phyloP scores from a whole-genome alignment of 2,797 vertebrate genomes.

The Helarctos malayanus region DNA sequence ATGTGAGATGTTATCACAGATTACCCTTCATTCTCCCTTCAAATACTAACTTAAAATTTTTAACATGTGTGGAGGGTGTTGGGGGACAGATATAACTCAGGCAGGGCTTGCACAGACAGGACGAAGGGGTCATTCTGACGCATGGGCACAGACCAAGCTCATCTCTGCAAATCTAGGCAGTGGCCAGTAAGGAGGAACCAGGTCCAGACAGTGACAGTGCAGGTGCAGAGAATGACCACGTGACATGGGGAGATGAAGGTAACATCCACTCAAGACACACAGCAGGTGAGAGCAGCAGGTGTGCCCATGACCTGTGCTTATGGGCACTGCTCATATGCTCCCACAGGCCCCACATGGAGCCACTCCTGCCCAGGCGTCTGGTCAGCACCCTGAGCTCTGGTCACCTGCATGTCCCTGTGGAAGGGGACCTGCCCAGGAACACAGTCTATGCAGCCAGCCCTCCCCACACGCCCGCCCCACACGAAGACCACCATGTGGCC shows the following conservation, averaged over 20 bases:
- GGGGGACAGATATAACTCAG: no score
- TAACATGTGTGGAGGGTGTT: neutral
- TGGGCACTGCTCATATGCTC: neutral
- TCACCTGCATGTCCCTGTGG: neutral
- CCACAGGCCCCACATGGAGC: neutral
- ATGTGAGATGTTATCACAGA: neutral
- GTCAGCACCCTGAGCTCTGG: neutral
- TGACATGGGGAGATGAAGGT: neutral
- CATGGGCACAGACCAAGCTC: neutral
- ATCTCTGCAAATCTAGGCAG: neutral
- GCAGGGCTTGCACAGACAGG: neutral
- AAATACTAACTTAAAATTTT: neutral
- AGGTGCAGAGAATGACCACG: neutral
- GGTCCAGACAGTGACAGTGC: neutral
- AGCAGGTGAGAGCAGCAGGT: neutral
- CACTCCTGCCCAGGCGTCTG: accelerated
- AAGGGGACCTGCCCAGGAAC: neutral
- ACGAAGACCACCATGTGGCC: neutral
- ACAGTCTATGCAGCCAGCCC: neutral
- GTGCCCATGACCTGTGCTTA: neutral
- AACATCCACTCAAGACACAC: neutral
- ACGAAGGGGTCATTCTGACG: neutral
- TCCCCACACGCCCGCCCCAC: neutral
- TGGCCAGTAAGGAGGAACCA: neutral
- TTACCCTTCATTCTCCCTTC: neutral